These are phyloP conservation scores for Cyprinella venusta DNA, from an alignment of 2,797 vertebrate genomes.

Conservation along the genomic window DNA sequence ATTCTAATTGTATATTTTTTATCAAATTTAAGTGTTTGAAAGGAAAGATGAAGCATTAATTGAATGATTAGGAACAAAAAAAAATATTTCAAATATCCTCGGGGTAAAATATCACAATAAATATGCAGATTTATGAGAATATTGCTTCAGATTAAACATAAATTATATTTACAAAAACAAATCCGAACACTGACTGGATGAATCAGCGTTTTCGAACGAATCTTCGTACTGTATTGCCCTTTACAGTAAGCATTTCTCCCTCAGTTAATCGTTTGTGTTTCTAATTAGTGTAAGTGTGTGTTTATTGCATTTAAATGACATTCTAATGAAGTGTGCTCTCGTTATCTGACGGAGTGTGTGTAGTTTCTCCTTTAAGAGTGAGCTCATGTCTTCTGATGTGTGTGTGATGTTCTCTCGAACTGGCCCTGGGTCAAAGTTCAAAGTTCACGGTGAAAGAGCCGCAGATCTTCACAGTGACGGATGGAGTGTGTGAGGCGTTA, in stretches of 20 bases:
- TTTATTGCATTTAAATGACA: background rate
- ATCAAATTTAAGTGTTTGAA: no score
- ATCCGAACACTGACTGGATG: no score
- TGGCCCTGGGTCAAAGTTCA: constrained; percentile 4
- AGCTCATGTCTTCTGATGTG: background rate
- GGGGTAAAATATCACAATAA: no score
- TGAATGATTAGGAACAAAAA: no score
- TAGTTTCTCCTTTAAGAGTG: background rate
- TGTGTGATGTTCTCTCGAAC: background rate
- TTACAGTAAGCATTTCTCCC: background rate
- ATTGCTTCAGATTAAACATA: no score
- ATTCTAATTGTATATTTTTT: no score
- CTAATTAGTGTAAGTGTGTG: background rate
- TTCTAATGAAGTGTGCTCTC: background rate
- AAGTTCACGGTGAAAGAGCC: background rate
- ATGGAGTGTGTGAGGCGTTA: constrained; percentile 5
- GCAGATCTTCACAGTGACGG: background rate
- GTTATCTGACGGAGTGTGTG: background rate
- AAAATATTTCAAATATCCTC: no score
- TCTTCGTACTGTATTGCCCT: no score
- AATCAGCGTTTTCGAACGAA: no score
- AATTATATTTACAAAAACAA: no score
- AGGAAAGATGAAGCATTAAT: no score
- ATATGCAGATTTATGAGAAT: no score
- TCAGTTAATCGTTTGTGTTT: background rate